phyloP scores from a whole-genome alignment of 2,797 vertebrate genomes.

The Sebastes flavidus region DNA sequence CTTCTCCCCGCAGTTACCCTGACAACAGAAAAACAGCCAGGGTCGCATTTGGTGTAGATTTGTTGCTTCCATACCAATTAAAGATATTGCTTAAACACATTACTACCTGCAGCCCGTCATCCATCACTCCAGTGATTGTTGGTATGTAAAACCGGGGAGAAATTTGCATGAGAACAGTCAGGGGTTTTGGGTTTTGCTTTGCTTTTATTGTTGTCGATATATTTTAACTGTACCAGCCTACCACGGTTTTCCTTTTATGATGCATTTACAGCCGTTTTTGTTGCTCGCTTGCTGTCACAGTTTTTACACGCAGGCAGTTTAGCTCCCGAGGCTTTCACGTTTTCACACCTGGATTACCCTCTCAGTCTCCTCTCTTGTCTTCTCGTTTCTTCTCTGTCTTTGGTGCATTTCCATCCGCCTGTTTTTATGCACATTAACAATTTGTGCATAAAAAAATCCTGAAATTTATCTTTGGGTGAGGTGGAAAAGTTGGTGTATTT shows the following conservation, averaged over 20 bases:
- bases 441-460: not conserved
- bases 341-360: not conserved
- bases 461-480: not conserved
- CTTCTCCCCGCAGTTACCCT: conserved; percentile 63
- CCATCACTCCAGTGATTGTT: not conserved
- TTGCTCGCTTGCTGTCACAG: not conserved
- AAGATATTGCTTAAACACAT: conserved; percentile 2
- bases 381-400: not conserved
- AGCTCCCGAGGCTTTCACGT: not conserved
- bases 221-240: not conserved
- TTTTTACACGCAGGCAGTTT: not conserved
- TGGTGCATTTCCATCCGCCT: not conserved
- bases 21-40: conserved; percentile 69
- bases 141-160: not conserved
- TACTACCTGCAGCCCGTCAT: not conserved
- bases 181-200: not conserved
- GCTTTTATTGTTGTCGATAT: not conserved
- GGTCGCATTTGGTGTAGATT: conserved; percentile 10
- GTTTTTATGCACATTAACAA: not conserved
- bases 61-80: conserved; percentile 26
- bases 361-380: not conserved
- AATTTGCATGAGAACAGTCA: not conserved
- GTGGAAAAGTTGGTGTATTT: not conserved
- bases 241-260: not conserved
- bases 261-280: not conserved